Conservation (phyloP, 2,888 invertebrate species). For the Tiliacea citrago region DNA sequence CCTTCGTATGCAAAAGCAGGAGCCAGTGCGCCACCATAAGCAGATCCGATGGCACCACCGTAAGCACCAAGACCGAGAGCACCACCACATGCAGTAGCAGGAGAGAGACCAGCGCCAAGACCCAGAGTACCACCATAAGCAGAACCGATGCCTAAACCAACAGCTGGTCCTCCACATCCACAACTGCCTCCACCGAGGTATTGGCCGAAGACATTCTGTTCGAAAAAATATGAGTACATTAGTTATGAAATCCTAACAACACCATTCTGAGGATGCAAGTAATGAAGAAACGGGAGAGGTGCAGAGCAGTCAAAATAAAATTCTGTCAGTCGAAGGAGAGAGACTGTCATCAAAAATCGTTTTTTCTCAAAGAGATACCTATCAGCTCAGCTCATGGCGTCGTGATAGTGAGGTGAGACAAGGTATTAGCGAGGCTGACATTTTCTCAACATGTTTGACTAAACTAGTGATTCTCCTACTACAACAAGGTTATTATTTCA, state of each 20-base stretch:
- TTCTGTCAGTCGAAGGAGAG: too few relatives aligned
- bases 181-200: constrained; percentile 2
- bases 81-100: background rate
- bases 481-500: too few relatives aligned
- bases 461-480: background rate
- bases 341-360: background rate
- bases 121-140: background rate
- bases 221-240: too few relatives aligned
- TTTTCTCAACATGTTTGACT: background rate
- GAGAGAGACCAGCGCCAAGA: background rate
- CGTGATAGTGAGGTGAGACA: too few relatives aligned
- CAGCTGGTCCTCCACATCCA: background rate
- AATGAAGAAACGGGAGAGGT: too few relatives aligned
- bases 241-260: too few relatives aligned
- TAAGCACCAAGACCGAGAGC: background rate
- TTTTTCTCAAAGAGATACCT: too few relatives aligned
- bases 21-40: constrained; percentile 2
- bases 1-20: background rate
- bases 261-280: too few relatives aligned
- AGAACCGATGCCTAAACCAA: background rate
- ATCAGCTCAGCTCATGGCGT: too few relatives aligned
- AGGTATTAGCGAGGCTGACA: too few relatives aligned
- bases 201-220: constrained; percentile 24
- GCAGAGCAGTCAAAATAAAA: too few relatives aligned
- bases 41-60: background rate